Conservation (phyloP, 2,797 vertebrate genomes). For the Bradypus variegatus region DNA sequence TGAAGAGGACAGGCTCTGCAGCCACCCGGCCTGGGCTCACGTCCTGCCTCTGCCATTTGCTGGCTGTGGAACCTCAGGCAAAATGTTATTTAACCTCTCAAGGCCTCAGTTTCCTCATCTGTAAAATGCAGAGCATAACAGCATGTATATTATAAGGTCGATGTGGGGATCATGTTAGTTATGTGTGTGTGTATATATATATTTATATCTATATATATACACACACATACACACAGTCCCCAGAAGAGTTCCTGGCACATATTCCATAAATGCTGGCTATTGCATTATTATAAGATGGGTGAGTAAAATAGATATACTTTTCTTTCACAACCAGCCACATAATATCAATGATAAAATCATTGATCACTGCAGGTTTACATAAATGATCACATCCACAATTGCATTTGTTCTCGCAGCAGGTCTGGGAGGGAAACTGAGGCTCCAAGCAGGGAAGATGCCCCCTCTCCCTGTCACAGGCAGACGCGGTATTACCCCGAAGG, state of each 20-base stretch:
- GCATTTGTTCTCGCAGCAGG: background rate
- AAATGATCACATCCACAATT: background rate
- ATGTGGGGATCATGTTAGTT: accelerated
- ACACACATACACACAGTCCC: background rate
- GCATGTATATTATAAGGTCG: accelerated
- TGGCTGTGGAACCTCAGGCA: background rate
- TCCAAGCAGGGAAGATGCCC: background rate
- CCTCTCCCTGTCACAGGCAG: background rate
- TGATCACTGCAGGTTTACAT: background rate
- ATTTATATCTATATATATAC: no score
- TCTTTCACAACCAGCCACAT: background rate
- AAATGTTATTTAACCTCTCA: background rate
- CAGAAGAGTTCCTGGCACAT: background rate
- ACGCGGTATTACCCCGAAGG: background rate
- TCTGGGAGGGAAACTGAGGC: background rate
- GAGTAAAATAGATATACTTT: background rate
- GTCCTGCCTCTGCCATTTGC: background rate
- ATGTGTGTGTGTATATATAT: no score
- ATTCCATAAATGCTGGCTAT: background rate
- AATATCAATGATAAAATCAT: background rate
- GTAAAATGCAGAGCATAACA: background rate
- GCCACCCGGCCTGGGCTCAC: background rate
- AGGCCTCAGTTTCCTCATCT: background rate
- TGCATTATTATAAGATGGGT: background rate
- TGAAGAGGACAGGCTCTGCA: background rate